Evolutionary conservation across 1,140 invertebrate species (phyloP), one percentile per base, ranked within the genome.

Genomic region (Aphaenogaster ashmeadi): DNA sequence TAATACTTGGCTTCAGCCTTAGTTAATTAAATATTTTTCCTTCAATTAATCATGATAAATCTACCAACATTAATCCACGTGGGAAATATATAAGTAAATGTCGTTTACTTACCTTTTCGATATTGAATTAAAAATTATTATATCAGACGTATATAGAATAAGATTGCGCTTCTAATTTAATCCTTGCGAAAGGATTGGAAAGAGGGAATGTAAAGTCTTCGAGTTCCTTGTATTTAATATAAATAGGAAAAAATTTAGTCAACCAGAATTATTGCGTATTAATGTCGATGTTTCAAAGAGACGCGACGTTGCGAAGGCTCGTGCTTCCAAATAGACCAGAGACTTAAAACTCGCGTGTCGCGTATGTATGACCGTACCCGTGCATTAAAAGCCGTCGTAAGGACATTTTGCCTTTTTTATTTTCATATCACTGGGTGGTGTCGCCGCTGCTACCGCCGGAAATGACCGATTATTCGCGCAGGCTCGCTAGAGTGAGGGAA

Each of bases 391-490:
- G 54, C 44, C 60, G 1, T 18, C 36, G 50, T 41, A 41, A 27
- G 33, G n/a, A 67, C 18, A 50, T 52, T 47, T 62, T 69, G 27
- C 52, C 27, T 66, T 81, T 87, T 87, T 54, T 89, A 52, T 74
- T 87, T 80, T 81, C 50, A 41, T 77, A 52, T 60, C 41, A 50
- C 54, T 87, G 74, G 60, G 80, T 89, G 75, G 69, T 87, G 78
- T 84, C 80, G 80, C 67, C 18, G 67, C 67, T 18, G 75, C 50
- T 56, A 84, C 38, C 84, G 79, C 87, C 89, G 89, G 89, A 90
- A 90, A 88, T 90, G 78, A 87, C 80, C 87, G 89, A 86, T 90
- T 90, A 90, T 74, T 88, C 80, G 75, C 58, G 54, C 74, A n/a
- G 75, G 21, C 60, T 69, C 47, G 62, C 62, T 38, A 83, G 87